Conservation (phyloP, 2,888 invertebrate species). For the Eutolmus rufibarbis region DNA sequence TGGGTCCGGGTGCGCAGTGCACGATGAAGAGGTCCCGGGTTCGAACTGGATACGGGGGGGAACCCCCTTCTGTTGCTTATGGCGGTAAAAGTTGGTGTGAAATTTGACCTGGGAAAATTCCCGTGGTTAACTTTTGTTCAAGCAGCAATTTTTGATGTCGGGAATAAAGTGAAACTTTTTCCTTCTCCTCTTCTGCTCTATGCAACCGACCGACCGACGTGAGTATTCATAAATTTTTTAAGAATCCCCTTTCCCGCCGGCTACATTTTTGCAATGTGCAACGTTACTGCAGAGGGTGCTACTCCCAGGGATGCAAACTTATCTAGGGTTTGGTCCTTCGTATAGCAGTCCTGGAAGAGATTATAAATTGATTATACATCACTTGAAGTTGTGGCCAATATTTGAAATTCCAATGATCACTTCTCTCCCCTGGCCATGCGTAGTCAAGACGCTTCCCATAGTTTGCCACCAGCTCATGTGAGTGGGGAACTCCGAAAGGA, state of each 20-base stretch:
- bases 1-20: background rate
- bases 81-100: constrained; percentile 29
- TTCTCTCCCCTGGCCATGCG: background rate
- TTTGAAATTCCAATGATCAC: background rate
- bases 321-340: background rate
- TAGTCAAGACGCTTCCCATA: background rate
- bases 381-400: background rate
- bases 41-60: background rate
- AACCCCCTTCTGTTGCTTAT: background rate
- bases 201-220: background rate
- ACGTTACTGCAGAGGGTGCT: background rate
- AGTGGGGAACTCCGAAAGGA: background rate
- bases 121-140: constrained; percentile 27
- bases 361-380: constrained; percentile 11
- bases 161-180: constrained; percentile 16
- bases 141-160: constrained; percentile 23
- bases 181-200: background rate
- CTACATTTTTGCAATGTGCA: background rate
- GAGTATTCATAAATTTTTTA: constrained; percentile 14
- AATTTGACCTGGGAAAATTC: constrained; percentile 33
- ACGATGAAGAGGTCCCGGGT: background rate
- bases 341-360: background rate
- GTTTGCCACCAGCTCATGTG: background rate
- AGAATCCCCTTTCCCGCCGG: background rate
- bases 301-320: background rate